Percentiles rank a stretch among this genome's conserved stretches.
phyloP scores from a whole-genome alignment of 1,140 invertebrate genomes.

The Mesaphorura yosii region DNA sequence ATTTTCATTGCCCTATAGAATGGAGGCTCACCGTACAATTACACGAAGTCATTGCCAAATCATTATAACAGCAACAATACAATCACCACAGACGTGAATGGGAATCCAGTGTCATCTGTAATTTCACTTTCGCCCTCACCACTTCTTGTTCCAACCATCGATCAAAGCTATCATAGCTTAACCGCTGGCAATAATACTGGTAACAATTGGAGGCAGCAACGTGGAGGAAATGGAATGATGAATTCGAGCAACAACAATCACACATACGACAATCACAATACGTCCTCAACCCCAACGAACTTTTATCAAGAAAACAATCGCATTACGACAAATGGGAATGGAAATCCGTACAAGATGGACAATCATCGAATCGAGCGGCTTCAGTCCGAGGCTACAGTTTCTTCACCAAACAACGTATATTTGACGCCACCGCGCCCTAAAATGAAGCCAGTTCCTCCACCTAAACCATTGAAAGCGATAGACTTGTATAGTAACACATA shows the following conservation, averaged over 20 bases:
- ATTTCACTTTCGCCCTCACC: too few species aligned
- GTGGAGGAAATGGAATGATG: neutral
- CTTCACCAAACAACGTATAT: neutral
- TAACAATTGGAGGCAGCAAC: too few species aligned
- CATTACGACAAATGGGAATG: neutral
- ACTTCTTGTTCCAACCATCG: too few species aligned
- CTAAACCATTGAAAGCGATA: constrained; percentile 77
- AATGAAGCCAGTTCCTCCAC: constrained; percentile 70
- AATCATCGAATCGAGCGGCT: neutral
- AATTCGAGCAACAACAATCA: neutral
- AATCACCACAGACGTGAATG: too few species aligned
- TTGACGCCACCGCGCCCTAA: constrained; percentile 1
- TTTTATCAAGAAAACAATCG: neutral
- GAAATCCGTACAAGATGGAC: neutral
- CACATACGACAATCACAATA: too few species aligned
- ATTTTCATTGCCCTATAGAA: constrained; percentile 41
- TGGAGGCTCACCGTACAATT: neutral
- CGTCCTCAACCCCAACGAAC: too few species aligned
- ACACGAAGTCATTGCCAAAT: too few species aligned
- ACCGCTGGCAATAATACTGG: too few species aligned
- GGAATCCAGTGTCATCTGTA: too few species aligned
- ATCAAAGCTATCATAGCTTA: too few species aligned
- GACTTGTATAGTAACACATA: constrained; percentile 36
- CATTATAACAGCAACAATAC: too few species aligned
- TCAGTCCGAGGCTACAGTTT: neutral